Base-by-base conservation (phyloP, 2,113 vertebrate genomes). In the Leiothrix lutea region DNA sequence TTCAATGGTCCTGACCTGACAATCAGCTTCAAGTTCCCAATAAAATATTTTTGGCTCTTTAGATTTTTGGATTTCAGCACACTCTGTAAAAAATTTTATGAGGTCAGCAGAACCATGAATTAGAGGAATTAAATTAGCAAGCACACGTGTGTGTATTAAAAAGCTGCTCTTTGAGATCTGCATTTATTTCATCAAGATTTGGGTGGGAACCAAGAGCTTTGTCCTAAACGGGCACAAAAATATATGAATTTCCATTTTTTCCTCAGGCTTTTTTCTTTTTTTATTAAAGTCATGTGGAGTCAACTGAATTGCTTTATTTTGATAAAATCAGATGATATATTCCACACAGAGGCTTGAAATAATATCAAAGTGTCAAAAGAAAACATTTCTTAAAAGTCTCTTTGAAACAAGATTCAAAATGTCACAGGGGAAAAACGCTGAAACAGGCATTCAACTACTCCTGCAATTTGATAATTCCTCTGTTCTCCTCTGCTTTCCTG, bases 301-400 rank as follows among this genome's bases (percentile, higher is more conserved):
- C 80, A 90, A 83, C 64, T 40, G 15, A 94, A 86, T 71, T 51
- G 80, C 92, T 93, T 90, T 96, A 86, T 97, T 97, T 94, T 97
- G 91, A 88, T 97, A 95, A 95, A 92, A 88, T 74, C 69, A 71
- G 91, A 70, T 86, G 4, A 95, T 88, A 67, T 74, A 84, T 94
- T 97, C 85, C 83, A 94, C 91, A 94, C 83, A 94, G 85, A 86
- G 40, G 83, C 82, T 58, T 93, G 91, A 94, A 93, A 93, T 91
- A 81, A 88, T 86, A 96, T 84, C 86, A 74, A 92, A 93, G 80
- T 95, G 95, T 96, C 94, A 95, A 97, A 97, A 95, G 94, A 95
- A 95, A 96, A 92, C 56, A 83, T 78, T 88, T 71, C 75, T 78
- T n/a, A 24, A 33, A 89, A 88, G 70, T 91, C 69, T 94, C 56